Evolutionary conservation across 2,113 vertebrate genomes (phyloP).

Genomic region (human (Homo sapiens)): GRCh38 chr7:5324501-5325000

Average conservation of each 20-base stretch:
- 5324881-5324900: not conserved
- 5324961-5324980: too few species aligned
- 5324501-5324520: not conserved
- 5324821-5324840: not conserved
- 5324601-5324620: not conserved
- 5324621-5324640: not conserved
- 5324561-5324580: not conserved
- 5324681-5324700: not conserved
- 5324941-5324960: not conserved
- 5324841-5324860: not conserved
- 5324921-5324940: not conserved
- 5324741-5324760: not conserved
- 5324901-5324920: not conserved
- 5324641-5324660: not conserved
- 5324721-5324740: not conserved
- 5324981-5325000: slow-evolving; percentile 86
- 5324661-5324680: not conserved
- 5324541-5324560: not conserved
- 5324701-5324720: rapidly evolving
- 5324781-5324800: rapidly evolving
- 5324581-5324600: not conserved
- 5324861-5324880: rapidly evolving
- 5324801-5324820: rapidly evolving
- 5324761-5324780: rapidly evolving
- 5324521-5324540: rapidly evolving